These are phyloP conservation scores for Chalcosyrphus nemorum DNA, from an alignment of 2,888 invertebrate species.

Conservation along the genomic window DNA sequence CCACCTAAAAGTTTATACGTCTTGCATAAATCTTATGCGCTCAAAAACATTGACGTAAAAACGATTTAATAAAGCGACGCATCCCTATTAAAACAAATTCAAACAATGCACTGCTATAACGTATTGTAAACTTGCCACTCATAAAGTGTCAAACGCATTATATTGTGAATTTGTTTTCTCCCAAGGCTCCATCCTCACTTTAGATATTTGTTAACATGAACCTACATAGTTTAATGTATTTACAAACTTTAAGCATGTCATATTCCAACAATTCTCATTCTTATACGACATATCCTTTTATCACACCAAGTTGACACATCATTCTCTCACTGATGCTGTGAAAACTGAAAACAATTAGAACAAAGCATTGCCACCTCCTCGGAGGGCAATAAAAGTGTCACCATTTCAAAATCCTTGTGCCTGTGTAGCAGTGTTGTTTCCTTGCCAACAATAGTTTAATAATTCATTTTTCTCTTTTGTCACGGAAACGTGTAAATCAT, in stretches of 20 bases:
- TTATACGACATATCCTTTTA: conserved; percentile 46
- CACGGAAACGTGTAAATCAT: conserved; percentile 55
- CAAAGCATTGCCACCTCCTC: conserved; percentile 19
- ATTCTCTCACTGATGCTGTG: neutral
- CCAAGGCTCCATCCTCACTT: neutral
- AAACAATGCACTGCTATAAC: no score
- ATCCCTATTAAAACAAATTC: no score
- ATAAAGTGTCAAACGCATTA: neutral
- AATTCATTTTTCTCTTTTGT: conserved; percentile 55
- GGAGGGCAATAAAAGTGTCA: conserved; percentile 64
- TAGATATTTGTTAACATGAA: no score
- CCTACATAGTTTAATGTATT: neutral
- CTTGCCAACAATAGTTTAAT: conserved; percentile 19
- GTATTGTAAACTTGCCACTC: no score
- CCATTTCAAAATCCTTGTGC: conserved; percentile 11
- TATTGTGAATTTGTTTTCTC: no score
- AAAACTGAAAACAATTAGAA: conserved; percentile 39
- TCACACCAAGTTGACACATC: conserved; percentile 44
- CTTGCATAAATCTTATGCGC: no score
- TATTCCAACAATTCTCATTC: neutral
- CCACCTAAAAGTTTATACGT: no score
- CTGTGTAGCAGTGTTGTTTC: neutral
- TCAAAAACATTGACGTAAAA: no score
- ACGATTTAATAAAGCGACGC: no score
- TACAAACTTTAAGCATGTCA: neutral